Conservation (phyloP, 2,113 vertebrate species). For the Caranx ignobilis region DNA sequence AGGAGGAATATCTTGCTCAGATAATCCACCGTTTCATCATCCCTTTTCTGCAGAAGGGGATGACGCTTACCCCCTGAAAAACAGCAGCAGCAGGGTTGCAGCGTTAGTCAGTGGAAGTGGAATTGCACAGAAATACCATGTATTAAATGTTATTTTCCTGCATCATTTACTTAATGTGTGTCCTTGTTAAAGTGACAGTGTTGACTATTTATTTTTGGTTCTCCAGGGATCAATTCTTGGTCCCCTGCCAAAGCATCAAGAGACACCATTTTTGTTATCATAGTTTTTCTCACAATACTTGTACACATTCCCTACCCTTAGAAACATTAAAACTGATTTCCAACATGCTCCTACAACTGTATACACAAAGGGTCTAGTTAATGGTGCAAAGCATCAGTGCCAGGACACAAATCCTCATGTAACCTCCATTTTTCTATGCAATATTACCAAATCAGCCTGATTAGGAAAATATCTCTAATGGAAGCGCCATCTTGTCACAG, state of each 20-base stretch:
- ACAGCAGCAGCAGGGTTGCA: neutral
- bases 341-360: neutral
- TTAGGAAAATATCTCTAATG: neutral
- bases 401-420: neutral
- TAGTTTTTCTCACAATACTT: neutral
- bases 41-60: slow-evolving; percentile 12
- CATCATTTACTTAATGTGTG: neutral
- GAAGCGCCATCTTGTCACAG: neutral
- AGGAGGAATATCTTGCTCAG: slow-evolving; percentile 53
- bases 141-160: neutral
- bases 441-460: neutral
- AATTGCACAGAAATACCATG: neutral
- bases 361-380: neutral
- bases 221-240: slow-evolving; percentile 8
- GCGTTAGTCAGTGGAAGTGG: neutral
- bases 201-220: neutral
- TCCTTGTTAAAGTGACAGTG: neutral
- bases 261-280: neutral
- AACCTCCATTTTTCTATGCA: neutral
- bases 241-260: neutral
- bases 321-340: neutral
- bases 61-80: slow-evolving; percentile 10
- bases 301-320: neutral
- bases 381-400: neutral
- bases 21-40: slow-evolving; percentile 45